Percentiles rank a stretch among this genome's conserved stretches.
Evolutionary conservation across 2,797 vertebrate genomes (phyloP).

Genomic region (Ctenopoma multispine): DNA sequence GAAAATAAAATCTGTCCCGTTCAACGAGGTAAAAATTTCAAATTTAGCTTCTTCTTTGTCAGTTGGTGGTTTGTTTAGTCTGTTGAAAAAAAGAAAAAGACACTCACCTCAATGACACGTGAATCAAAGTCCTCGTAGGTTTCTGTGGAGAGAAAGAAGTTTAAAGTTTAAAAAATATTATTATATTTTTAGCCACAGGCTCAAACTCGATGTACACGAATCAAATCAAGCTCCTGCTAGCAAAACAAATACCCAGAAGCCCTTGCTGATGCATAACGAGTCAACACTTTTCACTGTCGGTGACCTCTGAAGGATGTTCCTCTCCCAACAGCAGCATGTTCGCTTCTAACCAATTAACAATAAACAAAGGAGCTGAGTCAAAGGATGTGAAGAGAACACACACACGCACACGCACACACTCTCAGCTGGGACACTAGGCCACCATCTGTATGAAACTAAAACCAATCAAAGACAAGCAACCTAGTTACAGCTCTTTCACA

Average conservation of each 20-base stretch:
- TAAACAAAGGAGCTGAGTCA: slow-evolving; percentile 57
- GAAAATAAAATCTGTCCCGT: no score
- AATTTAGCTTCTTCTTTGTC: no score
- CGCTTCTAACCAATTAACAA: slow-evolving; percentile 67
- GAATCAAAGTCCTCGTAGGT: slow-evolving; percentile 92
- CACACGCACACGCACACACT: slow-evolving; percentile 1
- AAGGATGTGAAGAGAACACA: slow-evolving; percentile 26
- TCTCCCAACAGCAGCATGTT: slow-evolving; percentile 42
- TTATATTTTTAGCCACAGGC: background rate
- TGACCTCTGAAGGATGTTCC: slow-evolving; percentile 70
- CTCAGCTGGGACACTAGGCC: slow-evolving; percentile 45
- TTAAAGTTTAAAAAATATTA: background rate
- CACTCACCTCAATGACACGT: slow-evolving; percentile 93
- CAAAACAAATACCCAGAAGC: slow-evolving; percentile 59
- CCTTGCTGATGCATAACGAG: slow-evolving; percentile 36
- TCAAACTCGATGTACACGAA: slow-evolving; percentile 32
- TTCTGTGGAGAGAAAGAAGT: slow-evolving; percentile 80
- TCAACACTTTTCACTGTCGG: slow-evolving; percentile 58
- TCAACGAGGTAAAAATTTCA: no score
- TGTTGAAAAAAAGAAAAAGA: background rate
- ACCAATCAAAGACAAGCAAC: slow-evolving; percentile 56
- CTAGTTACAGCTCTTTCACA: slow-evolving; percentile 46
- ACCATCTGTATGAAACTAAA: slow-evolving; percentile 53
- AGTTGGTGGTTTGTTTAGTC: background rate
- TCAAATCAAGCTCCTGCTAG: slow-evolving; percentile 41